phyloP scores from a whole-genome alignment of 1,140 invertebrate genomes.

The Temnothorax longispinosus region DNA sequence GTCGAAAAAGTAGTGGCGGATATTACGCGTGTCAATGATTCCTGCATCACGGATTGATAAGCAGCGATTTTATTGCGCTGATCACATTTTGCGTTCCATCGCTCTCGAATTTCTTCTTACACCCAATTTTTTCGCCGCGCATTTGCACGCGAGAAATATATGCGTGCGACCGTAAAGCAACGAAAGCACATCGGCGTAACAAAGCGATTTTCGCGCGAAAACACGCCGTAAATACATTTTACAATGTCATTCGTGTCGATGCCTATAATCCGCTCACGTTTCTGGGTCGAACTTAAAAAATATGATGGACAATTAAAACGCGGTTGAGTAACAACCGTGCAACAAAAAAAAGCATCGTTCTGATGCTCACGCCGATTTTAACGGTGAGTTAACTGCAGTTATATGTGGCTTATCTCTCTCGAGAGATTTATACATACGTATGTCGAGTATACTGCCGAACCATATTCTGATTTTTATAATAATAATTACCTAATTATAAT shows the following conservation, averaged over 20 bases:
- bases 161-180: constrained; percentile 7
- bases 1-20: not conserved
- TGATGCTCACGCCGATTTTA: not conserved
- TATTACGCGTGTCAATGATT: not conserved
- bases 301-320: constrained; percentile 27
- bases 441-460: not conserved
- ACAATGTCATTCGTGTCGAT: constrained; percentile 39
- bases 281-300: constrained; percentile 37
- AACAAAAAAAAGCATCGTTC: not conserved
- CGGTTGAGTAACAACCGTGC: constrained; percentile 1
- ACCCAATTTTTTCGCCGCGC: constrained; percentile 11
- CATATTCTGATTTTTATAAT: not conserved
- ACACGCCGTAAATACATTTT: constrained; percentile 45
- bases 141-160: not conserved
- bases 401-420: not conserved
- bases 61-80: constrained; percentile 9
- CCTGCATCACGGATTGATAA: not conserved
- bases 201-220: constrained; percentile 16
- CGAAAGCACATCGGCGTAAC: constrained; percentile 22
- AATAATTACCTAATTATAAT: not conserved
- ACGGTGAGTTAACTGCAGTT: not conserved
- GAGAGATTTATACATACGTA: not conserved
- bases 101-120: constrained; percentile 4
- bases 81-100: not conserved
- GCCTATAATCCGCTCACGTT: not conserved